Evolutionary conservation across 2,113 vertebrate species (phyloP), one percentile per base, ranked within the genome.

Genomic region (Apodemus speciosus): DNA sequence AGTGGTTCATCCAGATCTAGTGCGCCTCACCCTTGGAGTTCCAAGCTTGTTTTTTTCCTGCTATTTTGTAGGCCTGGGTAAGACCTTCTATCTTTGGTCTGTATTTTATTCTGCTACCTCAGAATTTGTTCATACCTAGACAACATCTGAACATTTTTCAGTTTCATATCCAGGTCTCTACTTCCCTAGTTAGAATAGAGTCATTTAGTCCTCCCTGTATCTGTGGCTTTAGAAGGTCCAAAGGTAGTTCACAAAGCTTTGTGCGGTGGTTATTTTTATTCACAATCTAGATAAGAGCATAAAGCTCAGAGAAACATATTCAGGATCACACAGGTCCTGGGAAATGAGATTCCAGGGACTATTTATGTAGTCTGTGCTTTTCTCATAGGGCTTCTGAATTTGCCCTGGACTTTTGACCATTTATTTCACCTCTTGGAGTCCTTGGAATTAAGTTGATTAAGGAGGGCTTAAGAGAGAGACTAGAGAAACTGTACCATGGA

Each of bases 111-210:
- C 21, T 27, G 1, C 46, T 53, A 16, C 14, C 35, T 71, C 35
- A 56, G 58, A 76, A 66, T 46, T 66, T 75, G 66, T 94, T 89
- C 56, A 80, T 0, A 1, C 46, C 32, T 66, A 13, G 73, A 38
- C 76, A 10, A 0, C 77, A n/a, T 64, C 68, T 84, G 76, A 73
- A 40, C 32, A 11, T 51, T 38, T 11, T 95, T 95, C n/a, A 81
- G 58, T 94, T 96, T 97, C 85, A 53, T 72, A 83, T 88, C 68
- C 7, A 40, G 51, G 66, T 87, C 76, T 89, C 85, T 80, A n/a
- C 30, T 62, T 94, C 56, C 32, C 66, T 88, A 80, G 23, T n/a
- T 51, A 85, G 69, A 92, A 43, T 49, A 30, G 89, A 89, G 51
- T 80, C 58, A 14, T n/a, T 53, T 0, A 9, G 13, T 32, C 25